A percentile compares a stretch with the other conserved stretches of the same genome.
Conservation (phyloP, 2,888 invertebrate genomes). For the Ceratothoa steindachneri region DNA sequence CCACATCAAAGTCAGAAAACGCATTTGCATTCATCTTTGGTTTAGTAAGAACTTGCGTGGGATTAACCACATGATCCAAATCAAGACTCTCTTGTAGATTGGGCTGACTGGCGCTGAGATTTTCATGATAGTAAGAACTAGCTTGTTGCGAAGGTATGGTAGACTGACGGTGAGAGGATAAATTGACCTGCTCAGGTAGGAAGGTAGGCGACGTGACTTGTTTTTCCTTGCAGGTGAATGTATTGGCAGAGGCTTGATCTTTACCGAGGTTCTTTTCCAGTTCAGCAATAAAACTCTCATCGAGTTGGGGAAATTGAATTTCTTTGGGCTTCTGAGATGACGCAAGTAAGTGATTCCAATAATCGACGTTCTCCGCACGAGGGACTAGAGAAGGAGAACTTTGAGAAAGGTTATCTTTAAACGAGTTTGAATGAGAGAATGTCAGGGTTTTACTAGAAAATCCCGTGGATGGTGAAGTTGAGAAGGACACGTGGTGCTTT, state of each 20-base stretch:
- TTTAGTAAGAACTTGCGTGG: background rate
- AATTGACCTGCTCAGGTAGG: background rate
- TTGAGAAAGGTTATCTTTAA: slow-evolving; percentile 6
- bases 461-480: background rate
- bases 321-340: background rate
- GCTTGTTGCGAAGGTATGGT: too few species aligned
- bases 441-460: background rate
- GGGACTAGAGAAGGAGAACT: background rate
- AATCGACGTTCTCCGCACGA: background rate
- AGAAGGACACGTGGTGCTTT: background rate
- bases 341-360: background rate
- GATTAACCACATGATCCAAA: background rate
- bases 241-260: slow-evolving; percentile 41
- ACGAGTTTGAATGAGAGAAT: background rate
- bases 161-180: too few species aligned
- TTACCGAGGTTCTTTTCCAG: slow-evolving; percentile 62
- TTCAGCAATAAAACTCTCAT: slow-evolving; percentile 62
- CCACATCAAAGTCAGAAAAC: slow-evolving; percentile 37
- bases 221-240: slow-evolving; percentile 25
- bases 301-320: slow-evolving; percentile 51
- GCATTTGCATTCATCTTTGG: slow-evolving; percentile 16
- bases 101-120: background rate
- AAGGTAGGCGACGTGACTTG: background rate
- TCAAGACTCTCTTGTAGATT: background rate
- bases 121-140: background rate